A percentile compares a stretch with the other conserved stretches of the same genome.
phyloP scores from a whole-genome alignment of 2,888 invertebrate species.

The Ennomos erosarius region DNA sequence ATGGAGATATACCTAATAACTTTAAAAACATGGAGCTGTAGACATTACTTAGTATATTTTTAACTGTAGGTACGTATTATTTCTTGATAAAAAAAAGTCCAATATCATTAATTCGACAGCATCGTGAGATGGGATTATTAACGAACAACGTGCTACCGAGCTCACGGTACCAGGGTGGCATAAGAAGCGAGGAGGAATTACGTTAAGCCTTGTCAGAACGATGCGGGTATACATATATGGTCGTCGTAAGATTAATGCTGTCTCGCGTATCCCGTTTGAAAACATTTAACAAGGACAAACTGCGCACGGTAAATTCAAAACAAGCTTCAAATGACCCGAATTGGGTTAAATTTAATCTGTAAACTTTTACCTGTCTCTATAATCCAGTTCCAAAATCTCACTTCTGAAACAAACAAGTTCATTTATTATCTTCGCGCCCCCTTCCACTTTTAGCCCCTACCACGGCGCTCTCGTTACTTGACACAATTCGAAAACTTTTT shows the following conservation, averaged over 20 bases:
- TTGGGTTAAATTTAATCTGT: conserved; percentile 26
- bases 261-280: no score
- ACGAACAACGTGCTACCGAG: conserved; percentile 45
- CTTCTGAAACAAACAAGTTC: conserved; percentile 31
- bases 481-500: background rate
- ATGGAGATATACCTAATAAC: no score
- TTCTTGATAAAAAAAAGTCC: background rate
- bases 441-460: background rate
- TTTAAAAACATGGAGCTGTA: no score
- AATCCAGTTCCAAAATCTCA: conserved; percentile 26
- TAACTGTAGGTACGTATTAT: no score
- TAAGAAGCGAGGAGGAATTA: conserved; percentile 30
- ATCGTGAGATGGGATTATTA: conserved; percentile 35
- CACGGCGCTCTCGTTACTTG: background rate
- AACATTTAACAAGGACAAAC: conserved; percentile 2
- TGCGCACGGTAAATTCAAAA: conserved; percentile 8
- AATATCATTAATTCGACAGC: background rate
- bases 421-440: conserved; percentile 26
- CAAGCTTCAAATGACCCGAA: conserved; percentile 25
- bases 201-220: conserved; percentile 35
- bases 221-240: background rate
- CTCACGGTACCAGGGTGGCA: conserved; percentile 44
- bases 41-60: no score
- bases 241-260: background rate
- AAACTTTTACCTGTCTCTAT: conserved; percentile 29